Base-by-base conservation (phyloP, 2,888 invertebrate species). In the Glaucopsyche alexis region DNA sequence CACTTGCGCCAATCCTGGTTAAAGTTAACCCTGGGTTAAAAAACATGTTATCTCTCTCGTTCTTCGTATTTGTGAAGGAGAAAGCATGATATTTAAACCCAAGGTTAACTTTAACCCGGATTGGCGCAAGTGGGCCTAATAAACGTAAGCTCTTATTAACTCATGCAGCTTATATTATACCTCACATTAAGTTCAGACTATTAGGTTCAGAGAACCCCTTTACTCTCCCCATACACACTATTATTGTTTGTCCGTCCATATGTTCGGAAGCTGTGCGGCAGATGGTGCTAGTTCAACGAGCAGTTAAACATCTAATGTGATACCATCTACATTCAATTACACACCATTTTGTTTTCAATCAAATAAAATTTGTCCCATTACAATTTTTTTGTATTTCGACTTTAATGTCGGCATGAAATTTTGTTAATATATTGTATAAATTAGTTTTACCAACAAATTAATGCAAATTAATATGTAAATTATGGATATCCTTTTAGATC, bases 231-330 rank as follows among this genome's bases (percentile, higher is more conserved):
- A 74, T 73, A 60, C 52, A 73, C n/a, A n/a, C n/a, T 65, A 64
- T 77, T 78, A 79, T 81, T 80, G 80, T 82, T 82, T 77, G 82
- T 82, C 81, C 80, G 82, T 82, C 84, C 88, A 88, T 88, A 87
- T 88, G 88, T 81, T 84, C 83, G 74, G 77, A 82, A 74, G 66
- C 76, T 77, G 77, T 77, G 75, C 77, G 79, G 80, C 84, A 84
- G 81, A 83, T 84, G 83, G 79, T 75, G 75, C 80, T 77, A 76
- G 78, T 74, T 72, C 77, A 77, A 77, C 77, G 76, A 78, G 76
- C 79, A 79, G 79, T 81, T 81, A 78, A 76, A 74, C 77, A 72
- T 72, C 74, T 75, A 80, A 79, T 78, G 76, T 67, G 74, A 75
- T 77, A 75, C 77, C 73, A 77, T 78, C 77, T 79, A 75, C 52